These are phyloP conservation scores for Halyomorpha halys DNA, from an alignment of 1,140 invertebrate species.

Conservation along the genomic window DNA sequence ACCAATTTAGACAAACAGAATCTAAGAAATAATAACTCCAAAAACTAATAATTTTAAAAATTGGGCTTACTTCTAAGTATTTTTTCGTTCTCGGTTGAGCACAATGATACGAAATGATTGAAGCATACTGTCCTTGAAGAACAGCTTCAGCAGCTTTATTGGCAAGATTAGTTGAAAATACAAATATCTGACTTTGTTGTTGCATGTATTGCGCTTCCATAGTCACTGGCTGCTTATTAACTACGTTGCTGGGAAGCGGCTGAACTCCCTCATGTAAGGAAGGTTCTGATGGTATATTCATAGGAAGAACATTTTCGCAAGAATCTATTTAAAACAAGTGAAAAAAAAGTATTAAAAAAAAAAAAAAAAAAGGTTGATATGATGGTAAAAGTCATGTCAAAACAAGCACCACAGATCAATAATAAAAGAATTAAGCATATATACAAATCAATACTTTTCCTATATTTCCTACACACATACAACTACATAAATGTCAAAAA, in stretches of 20 bases:
- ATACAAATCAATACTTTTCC: not conserved
- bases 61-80: constrained; percentile 67
- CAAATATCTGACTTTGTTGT: constrained; percentile 96
- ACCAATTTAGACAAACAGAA: no score
- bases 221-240: constrained; percentile 66
- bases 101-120: constrained; percentile 91
- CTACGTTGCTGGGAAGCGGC: constrained; percentile 62
- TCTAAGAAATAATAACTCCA: not conserved
- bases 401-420: not conserved
- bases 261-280: constrained; percentile 37
- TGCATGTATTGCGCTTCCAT: constrained; percentile 79
- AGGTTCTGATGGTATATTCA: constrained; percentile 21
- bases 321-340: constrained; percentile 21
- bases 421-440: not conserved
- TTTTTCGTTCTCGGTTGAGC: constrained; percentile 90
- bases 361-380: not conserved
- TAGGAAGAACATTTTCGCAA: constrained; percentile 25
- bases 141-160: constrained; percentile 92
- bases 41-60: not conserved
- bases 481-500: no score
- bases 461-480: no score
- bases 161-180: constrained; percentile 86
- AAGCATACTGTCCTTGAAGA: constrained; percentile 73
- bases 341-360: not conserved
- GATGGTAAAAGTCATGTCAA: not conserved